Percentiles rank a stretch among this genome's conserved stretches.
phyloP scores from a whole-genome alignment of 2,888 invertebrate species.

The Eulithis testata region DNA sequence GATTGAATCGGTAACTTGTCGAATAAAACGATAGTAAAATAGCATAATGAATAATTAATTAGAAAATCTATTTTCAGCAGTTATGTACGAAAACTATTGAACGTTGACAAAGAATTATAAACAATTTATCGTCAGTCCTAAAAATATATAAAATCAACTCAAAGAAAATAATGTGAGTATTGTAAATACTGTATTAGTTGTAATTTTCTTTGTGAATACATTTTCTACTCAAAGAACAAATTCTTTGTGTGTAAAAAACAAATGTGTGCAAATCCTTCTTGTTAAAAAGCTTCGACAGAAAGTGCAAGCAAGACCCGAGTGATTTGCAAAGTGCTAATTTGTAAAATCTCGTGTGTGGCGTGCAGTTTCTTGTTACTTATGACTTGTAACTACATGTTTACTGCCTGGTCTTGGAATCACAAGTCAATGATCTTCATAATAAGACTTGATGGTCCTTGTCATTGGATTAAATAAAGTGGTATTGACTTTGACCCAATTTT shows the following conservation, averaged over 20 bases:
- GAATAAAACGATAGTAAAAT: too few relatives aligned
- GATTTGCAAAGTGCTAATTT: constrained; percentile 30
- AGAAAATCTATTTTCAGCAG: too few relatives aligned
- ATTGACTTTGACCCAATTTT: constrained; percentile 4
- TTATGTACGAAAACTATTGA: too few relatives aligned
- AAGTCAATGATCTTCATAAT: background rate
- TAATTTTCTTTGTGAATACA: too few relatives aligned
- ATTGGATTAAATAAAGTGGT: background rate
- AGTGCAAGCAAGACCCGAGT: constrained; percentile 2
- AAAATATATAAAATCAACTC: too few relatives aligned
- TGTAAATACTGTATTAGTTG: too few relatives aligned
- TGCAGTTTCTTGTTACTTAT: background rate
- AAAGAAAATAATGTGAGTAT: too few relatives aligned
- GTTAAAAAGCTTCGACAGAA: constrained; percentile 1
- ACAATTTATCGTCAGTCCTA: too few relatives aligned
- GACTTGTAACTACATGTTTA: background rate
- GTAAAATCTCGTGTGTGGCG: constrained; percentile 24
- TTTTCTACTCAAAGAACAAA: background rate
- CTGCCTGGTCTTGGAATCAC: background rate
- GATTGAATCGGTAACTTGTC: too few relatives aligned
- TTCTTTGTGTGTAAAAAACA: too few relatives aligned
- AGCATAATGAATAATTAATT: too few relatives aligned
- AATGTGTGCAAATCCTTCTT: background rate
- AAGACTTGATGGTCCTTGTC: background rate
- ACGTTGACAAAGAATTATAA: too few relatives aligned